Evolutionary conservation across 2,113 vertebrate species (phyloP), one percentile per base, ranked within the genome.

Genomic region (Cinclus cinclus): DNA sequence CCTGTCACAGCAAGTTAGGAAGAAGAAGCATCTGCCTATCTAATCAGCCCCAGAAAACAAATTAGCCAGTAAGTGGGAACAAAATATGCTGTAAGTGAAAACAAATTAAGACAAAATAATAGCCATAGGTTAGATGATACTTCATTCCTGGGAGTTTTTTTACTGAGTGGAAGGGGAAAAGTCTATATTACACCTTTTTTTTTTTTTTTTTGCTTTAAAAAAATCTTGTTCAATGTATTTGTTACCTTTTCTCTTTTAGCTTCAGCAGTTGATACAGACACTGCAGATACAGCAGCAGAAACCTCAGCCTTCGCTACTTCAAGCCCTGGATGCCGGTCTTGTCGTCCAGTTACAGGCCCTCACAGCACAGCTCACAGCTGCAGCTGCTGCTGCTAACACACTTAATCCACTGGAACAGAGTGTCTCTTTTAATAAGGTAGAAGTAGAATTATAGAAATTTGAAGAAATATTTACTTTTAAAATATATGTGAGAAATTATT

Each of bases 211-310:
- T n/a, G 8, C 19, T 60, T 41, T 9, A n/a, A 75, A 25, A 31
- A 18, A 7, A 2, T 69, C 10, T 74, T 52, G 15, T 55, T 67
- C 82, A 67, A 63, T 90, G 7, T n/a, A 3, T 71, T 87, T 87
- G 44, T 67, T 62, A 5, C 83, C 50, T 60, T 86, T 49, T 71
- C 44, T 56, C 63, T 85, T 95, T 25, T 67, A 99, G 99, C 98
- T 99, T 94, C 99, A 99, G 97, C 99, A 99, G 94, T 97, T 99
- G 96, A 99, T 99, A 67, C 99, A 99, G 83, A 99, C 99, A 33
- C 97, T 99, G 70, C 99, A 99, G 97, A 98, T 99, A 94, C 99
- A 99, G 89, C 99, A 99, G 95, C 99, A 99, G 98, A 99, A 99
- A 96, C 99, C 99, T 15, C 99, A 99, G 78, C 99, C 99, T 3